Percentiles rank a stretch among this genome's conserved stretches.
Evolutionary conservation across 2,113 vertebrate genomes (phyloP).

Genomic region (Macquaria ambigua): DNA sequence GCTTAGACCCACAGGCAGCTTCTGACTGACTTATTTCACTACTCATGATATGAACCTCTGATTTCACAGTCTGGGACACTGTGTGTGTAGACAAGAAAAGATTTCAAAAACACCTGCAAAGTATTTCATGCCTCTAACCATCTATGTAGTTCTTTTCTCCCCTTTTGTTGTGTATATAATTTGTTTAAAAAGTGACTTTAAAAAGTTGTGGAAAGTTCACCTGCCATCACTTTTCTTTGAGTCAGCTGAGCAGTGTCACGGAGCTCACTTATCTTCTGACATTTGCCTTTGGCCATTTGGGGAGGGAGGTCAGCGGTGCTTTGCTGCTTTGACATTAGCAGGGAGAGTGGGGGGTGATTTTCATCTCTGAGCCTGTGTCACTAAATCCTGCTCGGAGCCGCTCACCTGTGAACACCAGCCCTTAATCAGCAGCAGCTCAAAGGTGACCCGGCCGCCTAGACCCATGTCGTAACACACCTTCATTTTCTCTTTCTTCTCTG

Average conservation of each 20-base stretch:
- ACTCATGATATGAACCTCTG: slow-evolving; percentile 21
- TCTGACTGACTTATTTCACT: slow-evolving; percentile 47
- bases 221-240: slow-evolving; percentile 31
- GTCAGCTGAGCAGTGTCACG: slow-evolving; percentile 31
- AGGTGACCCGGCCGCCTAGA: slow-evolving; percentile 66
- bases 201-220: slow-evolving; percentile 12
- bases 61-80: neutral
- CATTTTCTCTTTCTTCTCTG: slow-evolving; percentile 66
- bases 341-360: slow-evolving; percentile 38
- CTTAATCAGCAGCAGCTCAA: slow-evolving; percentile 77
- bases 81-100: neutral
- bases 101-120: neutral
- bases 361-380: slow-evolving; percentile 62
- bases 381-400: slow-evolving; percentile 78
- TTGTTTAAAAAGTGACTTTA: neutral
- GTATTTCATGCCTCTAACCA: neutral
- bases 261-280: slow-evolving; percentile 53
- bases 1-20: slow-evolving; percentile 69
- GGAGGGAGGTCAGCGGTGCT: slow-evolving; percentile 58
- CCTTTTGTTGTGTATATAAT: neutral
- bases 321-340: slow-evolving; percentile 37
- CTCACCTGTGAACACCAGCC: slow-evolving; percentile 78
- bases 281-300: slow-evolving; percentile 66
- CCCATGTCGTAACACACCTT: slow-evolving; percentile 79
- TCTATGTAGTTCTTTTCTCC: neutral